These are phyloP conservation scores for Sminthurides aquaticus DNA, from an alignment of 2,888 invertebrate species.

Conservation along the genomic window DNA sequence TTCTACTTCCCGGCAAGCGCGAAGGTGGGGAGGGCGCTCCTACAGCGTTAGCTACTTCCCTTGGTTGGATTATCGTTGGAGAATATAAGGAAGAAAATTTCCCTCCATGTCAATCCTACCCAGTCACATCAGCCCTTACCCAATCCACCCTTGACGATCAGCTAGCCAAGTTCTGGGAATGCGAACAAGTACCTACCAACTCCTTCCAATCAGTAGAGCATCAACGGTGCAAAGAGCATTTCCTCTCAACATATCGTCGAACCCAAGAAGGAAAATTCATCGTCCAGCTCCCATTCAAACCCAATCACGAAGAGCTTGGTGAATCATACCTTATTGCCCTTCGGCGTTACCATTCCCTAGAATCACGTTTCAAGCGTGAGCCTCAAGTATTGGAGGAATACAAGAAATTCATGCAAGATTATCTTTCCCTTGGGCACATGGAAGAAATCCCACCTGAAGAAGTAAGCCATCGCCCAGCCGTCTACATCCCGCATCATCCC, in stretches of 20 bases:
- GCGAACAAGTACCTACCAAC: constrained; percentile 13
- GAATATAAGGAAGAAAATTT: background rate
- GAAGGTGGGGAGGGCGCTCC: background rate
- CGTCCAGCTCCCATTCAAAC: constrained; percentile 23
- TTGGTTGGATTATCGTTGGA: constrained; percentile 1
- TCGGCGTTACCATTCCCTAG: constrained; percentile 36
- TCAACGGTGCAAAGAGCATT: constrained; percentile 24
- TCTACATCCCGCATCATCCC: constrained; percentile 44
- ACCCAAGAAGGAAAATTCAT: constrained; percentile 21
- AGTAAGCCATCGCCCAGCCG: background rate
- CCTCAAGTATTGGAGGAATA: constrained; percentile 28
- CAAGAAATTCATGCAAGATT: constrained; percentile 36
- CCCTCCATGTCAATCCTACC: too few relatives aligned
- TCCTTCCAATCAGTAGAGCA: constrained; percentile 16
- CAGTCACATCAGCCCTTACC: background rate
- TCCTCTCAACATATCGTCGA: background rate
- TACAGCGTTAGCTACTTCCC: background rate
- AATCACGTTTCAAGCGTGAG: constrained; percentile 29
- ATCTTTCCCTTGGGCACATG: constrained; percentile 38
- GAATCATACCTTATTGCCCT: constrained; percentile 29
- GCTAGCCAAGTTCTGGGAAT: constrained; percentile 23
- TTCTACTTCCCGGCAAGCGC: background rate
- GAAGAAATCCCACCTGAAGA: constrained; percentile 22
- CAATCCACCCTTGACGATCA: background rate
- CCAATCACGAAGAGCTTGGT: constrained; percentile 23